A percentile compares a stretch with the other conserved stretches of the same genome.
Conservation (phyloP, 2,797 vertebrate species). For the Paedocypris micromegethes region DNA sequence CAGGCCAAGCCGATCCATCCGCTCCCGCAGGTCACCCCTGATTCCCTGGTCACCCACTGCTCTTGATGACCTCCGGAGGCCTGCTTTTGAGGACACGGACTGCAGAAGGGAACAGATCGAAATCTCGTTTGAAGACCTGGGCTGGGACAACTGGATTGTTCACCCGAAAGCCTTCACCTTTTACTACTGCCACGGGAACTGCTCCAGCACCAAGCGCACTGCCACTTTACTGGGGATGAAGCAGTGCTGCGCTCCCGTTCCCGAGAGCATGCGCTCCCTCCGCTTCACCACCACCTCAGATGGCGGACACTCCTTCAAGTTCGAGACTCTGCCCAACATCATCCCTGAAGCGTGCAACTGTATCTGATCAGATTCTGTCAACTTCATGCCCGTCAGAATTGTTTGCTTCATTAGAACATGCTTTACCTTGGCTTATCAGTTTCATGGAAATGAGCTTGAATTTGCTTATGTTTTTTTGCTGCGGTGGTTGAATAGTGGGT, state of each 20-base stretch:
- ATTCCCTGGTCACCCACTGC: constrained; percentile 77
- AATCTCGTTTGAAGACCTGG: constrained; percentile 87
- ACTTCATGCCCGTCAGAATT: too few species aligned
- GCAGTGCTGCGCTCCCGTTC: constrained; percentile 83
- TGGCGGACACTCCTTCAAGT: constrained; percentile 84
- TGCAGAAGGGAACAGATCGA: constrained; percentile 77
- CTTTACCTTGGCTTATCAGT: too few species aligned
- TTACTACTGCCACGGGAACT: constrained; percentile 86
- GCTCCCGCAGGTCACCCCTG: constrained; percentile 62
- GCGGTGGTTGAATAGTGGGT: too few species aligned
- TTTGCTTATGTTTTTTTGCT: too few species aligned
- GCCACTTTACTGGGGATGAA: constrained; percentile 68
- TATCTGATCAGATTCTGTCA: constrained; percentile 52
- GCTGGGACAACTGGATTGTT: constrained; percentile 91
- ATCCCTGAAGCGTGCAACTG: constrained; percentile 88
- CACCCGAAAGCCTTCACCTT: constrained; percentile 82
- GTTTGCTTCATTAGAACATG: too few species aligned
- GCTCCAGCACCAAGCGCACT: constrained; percentile 61
- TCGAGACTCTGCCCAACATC: constrained; percentile 84
- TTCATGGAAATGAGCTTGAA: too few species aligned
- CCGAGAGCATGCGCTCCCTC: constrained; percentile 80
- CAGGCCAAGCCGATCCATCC: constrained; percentile 44
- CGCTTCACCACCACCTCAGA: constrained; percentile 85
- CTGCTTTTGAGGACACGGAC: constrained; percentile 64
- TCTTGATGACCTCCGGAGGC: constrained; percentile 74